Evolutionary conservation across 1,140 invertebrate genomes (phyloP), one percentile per base, ranked within the genome.

Genomic region (Coelopa frigida): DNA sequence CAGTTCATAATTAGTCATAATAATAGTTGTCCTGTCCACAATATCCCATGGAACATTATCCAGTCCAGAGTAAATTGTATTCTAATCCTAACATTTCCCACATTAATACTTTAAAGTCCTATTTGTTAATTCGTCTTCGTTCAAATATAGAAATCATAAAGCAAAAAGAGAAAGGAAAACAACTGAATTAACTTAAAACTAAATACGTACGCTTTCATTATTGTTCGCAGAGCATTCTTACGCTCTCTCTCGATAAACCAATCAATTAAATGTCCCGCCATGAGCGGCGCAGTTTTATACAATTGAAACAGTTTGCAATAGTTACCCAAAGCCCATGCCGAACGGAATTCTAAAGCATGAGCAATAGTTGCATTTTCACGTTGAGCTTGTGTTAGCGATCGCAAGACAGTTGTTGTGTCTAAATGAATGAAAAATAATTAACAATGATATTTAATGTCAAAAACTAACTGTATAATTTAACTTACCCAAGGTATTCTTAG

Each of bases 261-360:
- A 72, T 98, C 93, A 72, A 98, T 89, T 39, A 99, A 78, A 73
- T 90, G 95, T 20, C 86, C 87, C n/a, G 89, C 84, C 94, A 98
- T 98, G 66, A 87, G 79, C 8, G 95, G 95, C 17, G 94, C 85
- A 37, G 68, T 70, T 49, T 78, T 78, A 72, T 96, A 97, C 35
- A 98, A 73, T 58, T 84, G 78, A 77, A 98, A 98, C 71, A 98
- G 89, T 68, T 79, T 84, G 70, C 89, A 84, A 70, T 91, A 93
- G 75, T 96, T 95, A 55, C 82, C 82, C 50, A 90, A 76, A 48
- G 85, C 83, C 93, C 93, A 98, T 7, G 93, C 90, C 49, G 85
- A 85, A 48, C 89, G 78, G 38, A 98, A 79, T 66, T 83, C 75
- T 45, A 98, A 75, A 20, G 93, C 89, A 76, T 94, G 89, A 44